Evolutionary conservation across 2,888 invertebrate species (phyloP).

Genomic region (Nematopogon swammerdamellus): DNA sequence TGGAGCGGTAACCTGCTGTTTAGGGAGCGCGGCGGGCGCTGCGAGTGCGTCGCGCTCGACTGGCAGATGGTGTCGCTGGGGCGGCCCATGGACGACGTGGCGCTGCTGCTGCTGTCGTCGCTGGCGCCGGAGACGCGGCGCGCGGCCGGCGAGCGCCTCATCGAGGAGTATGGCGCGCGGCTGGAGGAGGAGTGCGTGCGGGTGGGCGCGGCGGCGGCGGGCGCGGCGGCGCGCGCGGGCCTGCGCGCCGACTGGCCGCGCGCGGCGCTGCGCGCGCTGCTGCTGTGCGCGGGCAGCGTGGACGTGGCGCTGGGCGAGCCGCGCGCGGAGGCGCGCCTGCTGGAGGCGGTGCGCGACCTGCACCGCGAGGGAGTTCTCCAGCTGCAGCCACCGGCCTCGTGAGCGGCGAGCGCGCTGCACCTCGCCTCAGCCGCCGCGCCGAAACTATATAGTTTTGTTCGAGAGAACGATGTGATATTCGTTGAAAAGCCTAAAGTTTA

Average conservation of each 20-base stretch:
- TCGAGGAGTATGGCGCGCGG: slow-evolving; percentile 68
- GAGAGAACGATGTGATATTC: neutral
- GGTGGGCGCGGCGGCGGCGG: slow-evolving; percentile 58
- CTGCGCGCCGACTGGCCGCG: slow-evolving; percentile 60
- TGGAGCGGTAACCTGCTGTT: slow-evolving; percentile 81
- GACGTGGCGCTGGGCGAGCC: slow-evolving; percentile 77
- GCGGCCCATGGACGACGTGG: slow-evolving; percentile 74
- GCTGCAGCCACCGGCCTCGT: slow-evolving; percentile 42
- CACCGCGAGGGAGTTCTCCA: slow-evolving; percentile 66
- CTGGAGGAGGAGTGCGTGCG: slow-evolving; percentile 58
- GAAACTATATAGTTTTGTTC: neutral
- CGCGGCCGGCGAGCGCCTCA: slow-evolving; percentile 56
- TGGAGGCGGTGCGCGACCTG: slow-evolving; percentile 72
- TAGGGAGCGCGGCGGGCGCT: slow-evolving; percentile 43
- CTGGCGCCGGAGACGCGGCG: slow-evolving; percentile 68
- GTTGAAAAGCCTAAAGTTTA: neutral
- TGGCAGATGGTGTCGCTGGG: slow-evolving; percentile 85
- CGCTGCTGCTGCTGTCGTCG: slow-evolving; percentile 68
- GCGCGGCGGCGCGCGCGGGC: slow-evolving; percentile 43
- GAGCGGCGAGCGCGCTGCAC: slow-evolving; percentile 12
- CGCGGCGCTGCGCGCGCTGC: slow-evolving; percentile 70
- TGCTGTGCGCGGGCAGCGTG: slow-evolving; percentile 77
- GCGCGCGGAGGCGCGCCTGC: slow-evolving; percentile 68
- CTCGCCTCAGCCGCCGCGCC: neutral
- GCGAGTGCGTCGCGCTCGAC: slow-evolving; percentile 69